Percentiles rank a stretch among this genome's conserved stretches.
phyloP scores from a whole-genome alignment of 2,888 invertebrate species.

The Labia minor region DNA sequence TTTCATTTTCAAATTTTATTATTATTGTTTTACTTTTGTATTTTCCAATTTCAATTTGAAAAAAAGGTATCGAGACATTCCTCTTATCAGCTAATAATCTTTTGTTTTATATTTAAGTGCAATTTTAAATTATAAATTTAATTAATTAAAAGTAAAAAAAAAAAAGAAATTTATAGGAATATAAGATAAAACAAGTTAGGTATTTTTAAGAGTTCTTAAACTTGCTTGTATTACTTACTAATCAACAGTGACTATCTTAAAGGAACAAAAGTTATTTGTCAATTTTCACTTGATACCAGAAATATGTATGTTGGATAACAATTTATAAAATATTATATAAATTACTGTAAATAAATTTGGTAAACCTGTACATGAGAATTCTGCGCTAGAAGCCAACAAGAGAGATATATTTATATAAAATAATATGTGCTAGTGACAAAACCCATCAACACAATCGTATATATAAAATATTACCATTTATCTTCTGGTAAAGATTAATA shows the following conservation, averaged over 20 bases:
- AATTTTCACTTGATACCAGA: not conserved
- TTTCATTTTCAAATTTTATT: too few relatives aligned
- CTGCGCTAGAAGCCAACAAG: slow-evolving; percentile 7
- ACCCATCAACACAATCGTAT: slow-evolving; percentile 3
- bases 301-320: not conserved
- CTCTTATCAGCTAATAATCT: too few relatives aligned
- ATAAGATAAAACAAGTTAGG: not conserved
- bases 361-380: not conserved
- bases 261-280: slow-evolving; percentile 13
- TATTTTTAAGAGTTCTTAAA: not conserved
- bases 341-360: not conserved
- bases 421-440: slow-evolving; percentile 3
- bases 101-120: not conserved
- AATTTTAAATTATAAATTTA: not conserved
- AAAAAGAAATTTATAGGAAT: not conserved
- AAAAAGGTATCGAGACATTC: not conserved
- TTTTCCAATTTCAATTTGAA: not conserved
- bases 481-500: too few relatives aligned
- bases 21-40: too few relatives aligned
- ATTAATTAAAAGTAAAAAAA: not conserved
- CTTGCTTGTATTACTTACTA: not conserved
- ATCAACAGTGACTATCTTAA: not conserved
- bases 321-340: not conserved
- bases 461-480: too few relatives aligned
- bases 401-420: slow-evolving; percentile 3